phyloP scores from a whole-genome alignment of 2,888 invertebrate species.

The Drosophila ochracea region DNA sequence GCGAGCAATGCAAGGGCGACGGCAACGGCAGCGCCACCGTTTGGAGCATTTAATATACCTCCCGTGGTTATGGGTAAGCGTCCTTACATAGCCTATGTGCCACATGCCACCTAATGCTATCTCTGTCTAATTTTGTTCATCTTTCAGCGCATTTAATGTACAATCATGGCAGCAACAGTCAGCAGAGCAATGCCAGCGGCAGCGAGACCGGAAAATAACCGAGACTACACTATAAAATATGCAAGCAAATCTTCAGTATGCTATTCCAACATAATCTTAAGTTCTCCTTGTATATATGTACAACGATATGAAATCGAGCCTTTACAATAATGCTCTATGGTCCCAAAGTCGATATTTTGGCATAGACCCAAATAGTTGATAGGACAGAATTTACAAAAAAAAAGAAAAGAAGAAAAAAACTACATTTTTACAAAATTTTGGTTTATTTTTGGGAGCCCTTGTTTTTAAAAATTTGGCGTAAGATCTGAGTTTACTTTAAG shows the following conservation, averaged over 20 bases:
- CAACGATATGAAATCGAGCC: background rate
- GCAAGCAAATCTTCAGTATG: background rate
- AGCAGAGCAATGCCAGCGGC: conserved; percentile 61
- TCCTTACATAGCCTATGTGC: background rate
- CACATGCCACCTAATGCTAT: conserved; percentile 13
- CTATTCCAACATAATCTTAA: conserved; percentile 6
- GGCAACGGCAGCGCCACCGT: conserved; percentile 45
- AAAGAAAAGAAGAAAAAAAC: background rate
- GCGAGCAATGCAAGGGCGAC: conserved; percentile 26
- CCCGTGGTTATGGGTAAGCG: conserved; percentile 65
- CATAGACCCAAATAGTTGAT: background rate
- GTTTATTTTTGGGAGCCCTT: background rate
- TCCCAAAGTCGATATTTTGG: background rate
- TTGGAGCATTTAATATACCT: conserved; percentile 59
- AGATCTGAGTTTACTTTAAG: background rate
- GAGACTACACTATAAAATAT: conserved; percentile 14
- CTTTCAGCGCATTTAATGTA: conserved; percentile 68
- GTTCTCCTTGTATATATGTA: conserved; percentile 1
- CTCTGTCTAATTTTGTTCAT: conserved; percentile 2
- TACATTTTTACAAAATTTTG: background rate
- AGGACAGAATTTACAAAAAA: background rate
- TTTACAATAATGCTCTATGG: background rate
- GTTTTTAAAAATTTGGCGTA: background rate
- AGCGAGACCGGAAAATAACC: conserved; percentile 65
- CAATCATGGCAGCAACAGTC: conserved; percentile 63